These are phyloP conservation scores for Panagrolaimus sp. DNA, from an alignment of 1,140 invertebrate genomes.

Conservation along the genomic window DNA sequence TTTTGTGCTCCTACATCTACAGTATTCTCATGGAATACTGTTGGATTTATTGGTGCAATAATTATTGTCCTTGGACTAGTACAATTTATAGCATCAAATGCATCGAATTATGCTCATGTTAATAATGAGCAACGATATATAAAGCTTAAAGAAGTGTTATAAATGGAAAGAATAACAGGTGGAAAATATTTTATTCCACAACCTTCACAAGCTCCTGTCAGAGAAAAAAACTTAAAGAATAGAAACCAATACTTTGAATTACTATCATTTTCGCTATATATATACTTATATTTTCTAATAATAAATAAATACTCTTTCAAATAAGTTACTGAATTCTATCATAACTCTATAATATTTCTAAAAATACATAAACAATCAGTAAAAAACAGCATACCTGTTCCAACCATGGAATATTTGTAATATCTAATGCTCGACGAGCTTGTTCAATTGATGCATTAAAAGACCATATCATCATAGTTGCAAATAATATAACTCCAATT, in stretches of 20 bases:
- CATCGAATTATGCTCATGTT: constrained; percentile 72
- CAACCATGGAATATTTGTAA: constrained; percentile 44
- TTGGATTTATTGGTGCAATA: constrained; percentile 43
- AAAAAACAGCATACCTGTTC: no score
- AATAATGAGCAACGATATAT: constrained; percentile 7
- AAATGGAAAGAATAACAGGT: no score
- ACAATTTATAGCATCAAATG: constrained; percentile 86
- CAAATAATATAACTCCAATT: constrained; percentile 86
- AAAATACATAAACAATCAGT: no score
- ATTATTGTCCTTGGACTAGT: constrained; percentile 60
- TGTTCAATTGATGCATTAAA: constrained; percentile 49
- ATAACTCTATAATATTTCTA: no score
- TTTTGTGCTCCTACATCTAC: constrained; percentile 51
- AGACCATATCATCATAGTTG: constrained; percentile 63
- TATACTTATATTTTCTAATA: no score
- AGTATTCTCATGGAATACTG: constrained; percentile 44
- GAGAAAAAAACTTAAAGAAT: no score
- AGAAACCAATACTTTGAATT: no score
- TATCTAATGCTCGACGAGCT: constrained; percentile 31
- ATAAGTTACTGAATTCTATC: no score
- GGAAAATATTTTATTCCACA: neutral
- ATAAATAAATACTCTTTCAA: no score
- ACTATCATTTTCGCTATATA: no score
- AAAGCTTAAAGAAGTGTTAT: neutral
- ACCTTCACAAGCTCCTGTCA: no score